Percentiles rank a stretch among this genome's conserved stretches.
phyloP scores from a whole-genome alignment of 2,797 vertebrate species.

The Danio kyathit region DNA sequence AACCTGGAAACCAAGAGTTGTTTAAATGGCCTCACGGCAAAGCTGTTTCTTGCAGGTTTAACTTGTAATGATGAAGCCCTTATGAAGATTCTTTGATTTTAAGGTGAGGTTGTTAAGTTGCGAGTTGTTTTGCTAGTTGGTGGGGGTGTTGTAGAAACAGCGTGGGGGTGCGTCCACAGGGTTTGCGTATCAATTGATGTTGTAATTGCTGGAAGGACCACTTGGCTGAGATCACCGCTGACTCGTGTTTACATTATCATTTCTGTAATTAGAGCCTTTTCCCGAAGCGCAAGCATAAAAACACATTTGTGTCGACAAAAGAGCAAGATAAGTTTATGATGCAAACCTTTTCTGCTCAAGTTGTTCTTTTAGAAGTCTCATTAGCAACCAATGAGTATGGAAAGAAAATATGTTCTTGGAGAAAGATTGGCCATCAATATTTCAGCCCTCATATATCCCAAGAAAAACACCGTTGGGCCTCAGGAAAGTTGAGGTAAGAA shows the following conservation, averaged over 20 bases:
- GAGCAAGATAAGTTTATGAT: neutral
- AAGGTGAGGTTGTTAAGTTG: neutral
- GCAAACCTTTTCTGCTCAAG: neutral
- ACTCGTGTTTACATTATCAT: conserved; percentile 68
- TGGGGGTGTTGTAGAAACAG: conserved; percentile 48
- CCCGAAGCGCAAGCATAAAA: conserved; percentile 28
- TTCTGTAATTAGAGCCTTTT: conserved; percentile 54
- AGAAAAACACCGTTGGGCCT: conserved; percentile 54
- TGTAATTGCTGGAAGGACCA: conserved; percentile 64
- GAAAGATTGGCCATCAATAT: conserved; percentile 49
- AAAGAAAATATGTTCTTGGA: conserved; percentile 49
- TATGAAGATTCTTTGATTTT: conserved; percentile 42
- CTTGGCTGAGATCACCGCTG: conserved; percentile 69
- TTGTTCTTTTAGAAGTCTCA: conserved; percentile 24
- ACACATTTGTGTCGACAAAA: conserved; percentile 1
- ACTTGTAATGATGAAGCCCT: conserved; percentile 40
- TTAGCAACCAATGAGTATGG: conserved; percentile 46
- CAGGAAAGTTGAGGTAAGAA: conserved; percentile 34
- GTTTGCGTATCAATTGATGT: conserved; percentile 64
- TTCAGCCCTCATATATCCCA: conserved; percentile 44
- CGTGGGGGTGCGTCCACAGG: conserved; percentile 31
- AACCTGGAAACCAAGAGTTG: conserved; percentile 6
- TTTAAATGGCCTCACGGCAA: conserved; percentile 22
- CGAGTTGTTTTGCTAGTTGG: conserved; percentile 33
- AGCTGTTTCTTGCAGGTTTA: conserved; percentile 18